A percentile compares a stretch with the other conserved stretches of the same genome.
Evolutionary conservation across 2,888 invertebrate species (phyloP).

Genomic region (Alloplasta piceator): DNA sequence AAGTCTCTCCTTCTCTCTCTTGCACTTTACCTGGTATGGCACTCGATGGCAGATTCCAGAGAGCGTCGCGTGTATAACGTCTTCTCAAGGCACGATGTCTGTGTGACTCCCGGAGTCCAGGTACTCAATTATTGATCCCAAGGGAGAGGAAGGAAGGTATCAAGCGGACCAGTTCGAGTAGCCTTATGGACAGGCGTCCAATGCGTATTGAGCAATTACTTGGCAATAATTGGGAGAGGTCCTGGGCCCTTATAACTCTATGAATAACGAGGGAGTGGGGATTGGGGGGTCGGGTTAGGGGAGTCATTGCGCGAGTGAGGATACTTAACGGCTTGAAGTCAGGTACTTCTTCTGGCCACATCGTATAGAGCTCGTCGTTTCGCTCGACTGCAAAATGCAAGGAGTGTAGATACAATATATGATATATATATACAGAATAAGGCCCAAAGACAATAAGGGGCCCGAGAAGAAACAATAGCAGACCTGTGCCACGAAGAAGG

Average conservation of each 20-base stretch:
- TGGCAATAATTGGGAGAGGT: constrained; percentile 74
- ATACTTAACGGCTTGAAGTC: too few relatives aligned
- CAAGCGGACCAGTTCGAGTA: constrained; percentile 54
- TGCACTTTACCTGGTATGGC: neutral
- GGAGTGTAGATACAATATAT: neutral
- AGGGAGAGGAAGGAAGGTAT: neutral
- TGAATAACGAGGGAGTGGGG: constrained; percentile 74
- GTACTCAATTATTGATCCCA: constrained; percentile 36
- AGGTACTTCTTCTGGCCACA: too few relatives aligned
- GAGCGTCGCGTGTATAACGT: constrained; percentile 49
- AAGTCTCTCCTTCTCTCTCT: constrained; percentile 30
- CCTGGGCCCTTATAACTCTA: constrained; percentile 70
- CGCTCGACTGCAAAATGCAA: constrained; percentile 36
- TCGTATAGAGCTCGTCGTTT: constrained; percentile 41
- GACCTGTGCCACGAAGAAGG: constrained; percentile 31
- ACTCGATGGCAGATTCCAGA: constrained; percentile 34
- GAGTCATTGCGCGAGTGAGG: too few relatives aligned
- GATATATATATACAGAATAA: constrained; percentile 32
- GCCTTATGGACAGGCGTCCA: constrained; percentile 64
- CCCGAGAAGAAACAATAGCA: constrained; percentile 74
- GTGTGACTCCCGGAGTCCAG: constrained; percentile 2
- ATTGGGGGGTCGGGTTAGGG: constrained; percentile 26
- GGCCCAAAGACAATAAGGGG: constrained; percentile 74
- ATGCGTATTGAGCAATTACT: constrained; percentile 77
- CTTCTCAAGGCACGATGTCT: constrained; percentile 4